A percentile compares a stretch with the other conserved stretches of the same genome.
Evolutionary conservation across 1,140 invertebrate species (phyloP).

Genomic region (Cydia amplana): DNA sequence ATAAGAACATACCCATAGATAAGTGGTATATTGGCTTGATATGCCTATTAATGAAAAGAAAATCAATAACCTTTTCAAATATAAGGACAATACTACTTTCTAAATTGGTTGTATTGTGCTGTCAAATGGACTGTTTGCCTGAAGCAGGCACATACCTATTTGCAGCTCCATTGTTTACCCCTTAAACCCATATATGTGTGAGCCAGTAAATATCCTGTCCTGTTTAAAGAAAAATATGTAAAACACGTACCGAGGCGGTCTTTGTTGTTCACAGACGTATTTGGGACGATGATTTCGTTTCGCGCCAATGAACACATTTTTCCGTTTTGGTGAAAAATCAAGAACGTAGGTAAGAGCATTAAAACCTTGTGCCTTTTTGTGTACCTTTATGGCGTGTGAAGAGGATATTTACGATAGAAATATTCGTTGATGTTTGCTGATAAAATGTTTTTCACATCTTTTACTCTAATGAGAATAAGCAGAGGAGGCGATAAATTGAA

Average conservation of each 20-base stretch:
- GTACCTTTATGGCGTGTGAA: constrained; percentile 47
- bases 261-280: constrained; percentile 66
- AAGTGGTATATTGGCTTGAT: background rate
- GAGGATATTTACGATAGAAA: constrained; percentile 53
- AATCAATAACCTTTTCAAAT: constrained; percentile 21
- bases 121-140: constrained; percentile 12
- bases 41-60: constrained; percentile 2
- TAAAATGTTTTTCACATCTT: constrained; percentile 57
- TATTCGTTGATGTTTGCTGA: constrained; percentile 54
- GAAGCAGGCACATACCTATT: constrained; percentile 52
- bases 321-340: constrained; percentile 62
- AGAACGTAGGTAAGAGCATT: constrained; percentile 57
- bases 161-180: constrained; percentile 63
- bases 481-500: constrained; percentile 56
- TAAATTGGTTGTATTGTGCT: constrained; percentile 10
- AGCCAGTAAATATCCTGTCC: constrained; percentile 58
- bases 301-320: constrained; percentile 68
- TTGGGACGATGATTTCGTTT: constrained; percentile 66
- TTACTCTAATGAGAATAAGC: constrained; percentile 57
- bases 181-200: constrained; percentile 59
- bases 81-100: constrained; percentile 2
- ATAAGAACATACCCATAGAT: background rate
- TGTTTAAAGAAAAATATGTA: constrained; percentile 70
- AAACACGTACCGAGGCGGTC: constrained; percentile 59
- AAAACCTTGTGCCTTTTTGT: constrained; percentile 56